phyloP scores from a whole-genome alignment of 1,140 invertebrate species.

The Gonatopus flavifemur region DNA sequence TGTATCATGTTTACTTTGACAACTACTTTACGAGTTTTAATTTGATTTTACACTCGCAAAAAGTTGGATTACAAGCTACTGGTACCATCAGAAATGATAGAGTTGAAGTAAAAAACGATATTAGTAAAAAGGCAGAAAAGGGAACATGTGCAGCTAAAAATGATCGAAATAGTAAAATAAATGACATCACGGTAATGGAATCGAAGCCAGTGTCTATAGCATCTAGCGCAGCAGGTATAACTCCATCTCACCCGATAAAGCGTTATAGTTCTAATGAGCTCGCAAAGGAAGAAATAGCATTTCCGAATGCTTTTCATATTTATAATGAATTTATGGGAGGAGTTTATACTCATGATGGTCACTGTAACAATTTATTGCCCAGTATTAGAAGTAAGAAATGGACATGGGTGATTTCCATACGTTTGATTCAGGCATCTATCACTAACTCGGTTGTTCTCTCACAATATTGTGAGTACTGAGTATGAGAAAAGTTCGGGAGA shows the following conservation, averaged over 20 bases:
- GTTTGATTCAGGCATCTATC: conserved; percentile 17
- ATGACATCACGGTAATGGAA: neutral
- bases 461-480: neutral
- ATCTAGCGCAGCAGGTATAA: neutral
- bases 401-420: conserved; percentile 18
- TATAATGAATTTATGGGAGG: neutral
- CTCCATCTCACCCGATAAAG: neutral
- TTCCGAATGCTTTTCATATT: neutral
- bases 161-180: neutral
- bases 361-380: conserved; percentile 16
- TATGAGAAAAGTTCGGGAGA: conserved; percentile 13
- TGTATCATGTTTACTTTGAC: too few relatives aligned
- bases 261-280: neutral
- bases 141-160: neutral
- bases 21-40: neutral
- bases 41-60: neutral
- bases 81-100: neutral
- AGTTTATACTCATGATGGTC: conserved; percentile 13
- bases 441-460: conserved; percentile 5
- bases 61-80: neutral
- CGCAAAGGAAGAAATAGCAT: neutral
- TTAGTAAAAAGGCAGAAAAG: neutral
- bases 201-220: neutral
- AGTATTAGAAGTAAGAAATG: conserved; percentile 17
- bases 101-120: neutral